phyloP scores from a whole-genome alignment of 2,113 vertebrate species.

The Thryonomys swinderianus region DNA sequence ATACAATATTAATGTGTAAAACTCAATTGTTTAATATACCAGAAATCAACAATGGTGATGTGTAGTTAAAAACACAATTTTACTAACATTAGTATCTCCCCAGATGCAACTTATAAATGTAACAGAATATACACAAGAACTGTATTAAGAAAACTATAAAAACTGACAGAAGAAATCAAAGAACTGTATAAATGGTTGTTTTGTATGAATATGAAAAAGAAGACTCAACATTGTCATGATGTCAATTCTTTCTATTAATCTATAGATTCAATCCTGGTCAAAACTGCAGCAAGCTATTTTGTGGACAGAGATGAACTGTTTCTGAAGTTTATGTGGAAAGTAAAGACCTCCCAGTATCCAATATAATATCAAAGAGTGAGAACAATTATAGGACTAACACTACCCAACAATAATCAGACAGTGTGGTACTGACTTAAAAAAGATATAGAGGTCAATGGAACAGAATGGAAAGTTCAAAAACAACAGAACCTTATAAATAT shows the following conservation, averaged over 20 bases:
- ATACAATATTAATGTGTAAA: neutral
- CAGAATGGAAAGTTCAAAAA: neutral
- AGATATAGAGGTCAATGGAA: neutral
- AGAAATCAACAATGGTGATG: neutral
- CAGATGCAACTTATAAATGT: neutral
- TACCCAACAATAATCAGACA: neutral
- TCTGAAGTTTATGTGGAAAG: neutral
- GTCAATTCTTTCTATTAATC: neutral
- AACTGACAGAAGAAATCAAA: neutral
- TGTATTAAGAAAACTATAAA: neutral
- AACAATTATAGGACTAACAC: neutral
- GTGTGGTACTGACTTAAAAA: neutral
- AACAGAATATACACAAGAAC: neutral
- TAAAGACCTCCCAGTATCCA: neutral
- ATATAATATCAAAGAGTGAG: neutral
- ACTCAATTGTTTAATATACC: neutral
- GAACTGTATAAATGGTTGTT: neutral
- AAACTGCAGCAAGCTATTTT: neutral
- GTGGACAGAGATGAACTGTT: neutral
- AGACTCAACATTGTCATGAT: neutral
- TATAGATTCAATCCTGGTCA: neutral
- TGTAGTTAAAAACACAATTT: neutral
- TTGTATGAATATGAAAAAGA: neutral
- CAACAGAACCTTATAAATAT: neutral
- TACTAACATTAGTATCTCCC: neutral